Evolutionary conservation across 2,888 invertebrate species (phyloP).

Genomic region (Synanthedon myopaeformis): DNA sequence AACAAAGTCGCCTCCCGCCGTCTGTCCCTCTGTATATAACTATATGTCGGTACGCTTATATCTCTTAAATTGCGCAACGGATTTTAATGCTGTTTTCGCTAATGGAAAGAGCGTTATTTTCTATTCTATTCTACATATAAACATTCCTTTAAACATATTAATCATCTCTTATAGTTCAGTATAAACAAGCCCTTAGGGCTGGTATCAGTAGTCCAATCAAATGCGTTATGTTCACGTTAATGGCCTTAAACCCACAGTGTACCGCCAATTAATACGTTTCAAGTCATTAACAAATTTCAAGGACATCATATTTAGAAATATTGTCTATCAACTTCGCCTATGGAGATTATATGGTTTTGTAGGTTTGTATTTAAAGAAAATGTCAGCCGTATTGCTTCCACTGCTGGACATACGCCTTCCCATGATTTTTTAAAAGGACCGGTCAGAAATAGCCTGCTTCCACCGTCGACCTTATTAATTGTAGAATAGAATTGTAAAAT

Average conservation of each 20-base stretch:
- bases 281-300: background rate
- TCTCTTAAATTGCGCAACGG: too few relatives aligned
- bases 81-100: too few relatives aligned
- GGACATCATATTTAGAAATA: background rate
- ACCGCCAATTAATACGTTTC: conserved; percentile 17
- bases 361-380: background rate
- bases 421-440: too few relatives aligned
- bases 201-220: conserved; percentile 15
- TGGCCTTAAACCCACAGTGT: conserved; percentile 3
- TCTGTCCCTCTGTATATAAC: too few relatives aligned
- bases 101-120: too few relatives aligned
- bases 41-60: too few relatives aligned
- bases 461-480: background rate
- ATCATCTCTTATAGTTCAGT: background rate
- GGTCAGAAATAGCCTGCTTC: too few relatives aligned
- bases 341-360: background rate
- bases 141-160: too few relatives aligned
- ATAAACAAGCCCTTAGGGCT: conserved; percentile 11
- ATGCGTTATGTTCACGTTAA: conserved; percentile 9
- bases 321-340: background rate
- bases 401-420: too few relatives aligned
- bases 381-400: too few relatives aligned
- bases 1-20: too few relatives aligned
- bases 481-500: conserved; percentile 6
- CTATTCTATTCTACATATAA: too few relatives aligned